phyloP scores from a whole-genome alignment of 2,113 vertebrate species.

The Mionectes macconnelli region DNA sequence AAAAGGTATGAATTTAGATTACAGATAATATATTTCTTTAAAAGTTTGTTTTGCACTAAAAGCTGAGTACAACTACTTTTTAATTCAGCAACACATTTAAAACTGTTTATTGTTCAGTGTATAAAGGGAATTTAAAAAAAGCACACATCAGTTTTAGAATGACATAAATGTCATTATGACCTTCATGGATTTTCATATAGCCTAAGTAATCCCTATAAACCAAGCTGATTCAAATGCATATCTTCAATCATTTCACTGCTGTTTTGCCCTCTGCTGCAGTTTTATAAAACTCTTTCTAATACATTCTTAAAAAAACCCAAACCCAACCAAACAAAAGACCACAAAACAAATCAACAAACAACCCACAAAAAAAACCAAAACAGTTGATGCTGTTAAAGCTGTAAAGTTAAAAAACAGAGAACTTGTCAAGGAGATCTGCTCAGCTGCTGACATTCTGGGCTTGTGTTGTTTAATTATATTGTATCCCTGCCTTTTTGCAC shows the following conservation, averaged over 20 bases:
- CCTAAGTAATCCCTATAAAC: constrained; percentile 71
- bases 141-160: constrained; percentile 58
- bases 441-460: constrained; percentile 6
- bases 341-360: not conserved
- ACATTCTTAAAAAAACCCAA: not conserved
- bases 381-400: constrained; percentile 12
- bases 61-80: constrained; percentile 38
- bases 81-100: constrained; percentile 37
- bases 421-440: constrained; percentile 50
- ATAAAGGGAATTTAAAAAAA: constrained; percentile 63
- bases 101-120: constrained; percentile 39
- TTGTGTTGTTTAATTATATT: constrained; percentile 61
- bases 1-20: not conserved
- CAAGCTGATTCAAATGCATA: constrained; percentile 65
- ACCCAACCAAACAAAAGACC: not conserved
- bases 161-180: constrained; percentile 71
- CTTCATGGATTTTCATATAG: constrained; percentile 71
- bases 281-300: constrained; percentile 48
- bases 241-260: constrained; percentile 68
- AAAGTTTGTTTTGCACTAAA: not conserved
- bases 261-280: constrained; percentile 57
- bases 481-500: not conserved
- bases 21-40: not conserved
- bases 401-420: constrained; percentile 50
- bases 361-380: not conserved